Conservation (phyloP, 2,113 vertebrate genomes). For the Syngnathus floridae region DNA sequence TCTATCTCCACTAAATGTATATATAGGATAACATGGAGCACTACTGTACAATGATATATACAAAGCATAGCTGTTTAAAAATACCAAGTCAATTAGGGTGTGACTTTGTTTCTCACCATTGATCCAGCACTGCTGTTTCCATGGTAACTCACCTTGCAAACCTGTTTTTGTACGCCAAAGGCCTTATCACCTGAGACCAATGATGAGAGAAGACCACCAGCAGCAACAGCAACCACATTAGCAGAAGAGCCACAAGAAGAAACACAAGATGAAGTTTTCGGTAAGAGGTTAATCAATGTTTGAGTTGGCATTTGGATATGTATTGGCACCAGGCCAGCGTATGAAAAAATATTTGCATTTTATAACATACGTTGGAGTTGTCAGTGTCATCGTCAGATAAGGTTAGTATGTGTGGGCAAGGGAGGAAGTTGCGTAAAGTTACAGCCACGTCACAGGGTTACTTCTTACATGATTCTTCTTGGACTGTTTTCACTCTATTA, state of each 20-base stretch:
- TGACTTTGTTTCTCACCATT: conserved; percentile 7
- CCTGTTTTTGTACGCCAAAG: conserved; percentile 59
- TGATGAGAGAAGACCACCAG: conserved; percentile 2
- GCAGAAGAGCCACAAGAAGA: conserved; percentile 43
- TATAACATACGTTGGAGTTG: too few species aligned
- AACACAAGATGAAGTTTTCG: conserved; percentile 82
- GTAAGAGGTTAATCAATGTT: conserved; percentile 58
- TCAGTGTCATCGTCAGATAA: neutral
- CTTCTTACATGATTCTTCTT: neutral
- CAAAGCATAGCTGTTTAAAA: conserved; percentile 8
- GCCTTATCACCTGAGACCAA: conserved; percentile 46
- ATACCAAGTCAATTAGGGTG: conserved; percentile 1
- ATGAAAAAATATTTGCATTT: too few species aligned
- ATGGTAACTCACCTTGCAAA: conserved; percentile 59
- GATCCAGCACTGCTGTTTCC: conserved; percentile 52
- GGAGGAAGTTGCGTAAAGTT: neutral
- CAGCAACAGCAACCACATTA: neutral
- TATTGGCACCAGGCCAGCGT: neutral
- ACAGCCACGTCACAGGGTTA: neutral
- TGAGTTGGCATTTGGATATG: neutral
- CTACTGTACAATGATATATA: neutral
- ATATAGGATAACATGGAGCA: neutral
- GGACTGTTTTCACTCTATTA: neutral
- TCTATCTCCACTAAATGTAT: neutral
- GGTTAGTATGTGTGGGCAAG: neutral